These are phyloP conservation scores for Prionace glauca DNA, from an alignment of 2,797 vertebrate genomes.

Conservation along the genomic window DNA sequence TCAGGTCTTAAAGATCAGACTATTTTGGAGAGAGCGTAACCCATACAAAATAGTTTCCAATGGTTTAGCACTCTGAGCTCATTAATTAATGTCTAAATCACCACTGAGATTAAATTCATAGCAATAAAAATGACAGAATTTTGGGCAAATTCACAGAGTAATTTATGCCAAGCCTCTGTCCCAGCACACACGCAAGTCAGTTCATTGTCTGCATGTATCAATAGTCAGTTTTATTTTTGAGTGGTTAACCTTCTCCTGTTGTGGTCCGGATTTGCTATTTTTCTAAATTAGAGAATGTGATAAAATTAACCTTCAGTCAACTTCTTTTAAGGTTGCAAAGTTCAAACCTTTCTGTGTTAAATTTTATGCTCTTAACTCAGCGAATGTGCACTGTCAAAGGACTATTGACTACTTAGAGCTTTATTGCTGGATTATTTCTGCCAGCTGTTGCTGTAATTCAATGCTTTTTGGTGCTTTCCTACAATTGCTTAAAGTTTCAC, in stretches of 20 bases:
- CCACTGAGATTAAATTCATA: background rate
- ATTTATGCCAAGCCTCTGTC: background rate
- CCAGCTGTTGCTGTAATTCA: background rate
- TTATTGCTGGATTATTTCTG: background rate
- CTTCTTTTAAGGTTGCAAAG: background rate
- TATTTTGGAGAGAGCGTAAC: background rate
- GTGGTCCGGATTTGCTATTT: background rate
- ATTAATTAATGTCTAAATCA: background rate
- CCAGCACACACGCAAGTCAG: background rate
- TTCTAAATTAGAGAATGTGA: background rate
- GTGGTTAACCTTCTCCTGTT: background rate
- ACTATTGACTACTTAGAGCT: background rate
- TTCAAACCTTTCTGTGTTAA: too few relatives aligned
- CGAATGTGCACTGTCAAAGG: background rate
- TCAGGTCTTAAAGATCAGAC: background rate
- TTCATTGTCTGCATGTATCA: background rate
- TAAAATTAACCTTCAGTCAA: background rate
- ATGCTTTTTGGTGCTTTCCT: background rate
- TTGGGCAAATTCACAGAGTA: background rate
- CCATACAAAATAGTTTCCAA: background rate
- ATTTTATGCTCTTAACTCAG: too few relatives aligned
- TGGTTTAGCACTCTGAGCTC: background rate
- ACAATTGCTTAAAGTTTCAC: background rate
- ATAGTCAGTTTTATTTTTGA: background rate
- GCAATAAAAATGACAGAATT: background rate